Base-by-base conservation (phyloP, 2,113 vertebrate species). In the Gasterosteus nipponicus region DNA sequence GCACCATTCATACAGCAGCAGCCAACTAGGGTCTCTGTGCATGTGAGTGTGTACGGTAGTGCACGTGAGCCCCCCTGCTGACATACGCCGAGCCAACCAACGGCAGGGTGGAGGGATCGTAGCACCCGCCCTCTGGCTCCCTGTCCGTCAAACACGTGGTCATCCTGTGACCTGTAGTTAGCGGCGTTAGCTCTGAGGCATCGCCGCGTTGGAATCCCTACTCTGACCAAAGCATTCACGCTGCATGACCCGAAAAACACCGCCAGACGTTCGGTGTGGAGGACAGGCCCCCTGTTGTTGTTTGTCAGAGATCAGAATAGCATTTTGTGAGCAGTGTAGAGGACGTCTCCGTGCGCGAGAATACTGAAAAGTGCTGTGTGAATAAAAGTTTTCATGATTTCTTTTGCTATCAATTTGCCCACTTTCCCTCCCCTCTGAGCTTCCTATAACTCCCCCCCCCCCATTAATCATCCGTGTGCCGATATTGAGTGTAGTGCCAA, bases 401-500 rank as follows among this genome's bases (percentile, higher is more conserved):
- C 41, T 16, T 12, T 64, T 29, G 35, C 53, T 44, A 35, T 29
- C 18, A 35, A 35, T 63, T 22, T 42, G 58, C 26, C 38, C 18
- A 49, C 10, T 46, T 67, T 63, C 16, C 22, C 39, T 49, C 18
- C 58, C 19, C 56, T 54, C 47, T 63, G 62, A 77, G 51, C 51
- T 57, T 80, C 54, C 65, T 31, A 12, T 54, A 68, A 47, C 42
- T 7, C 10, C 18, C 59, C 19, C 6, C 44, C 47, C 58, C 58
- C 73, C 85, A 91, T 90, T 79, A 72, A 91, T 94, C 91, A 91
- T 84, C 68, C 74, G 60, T 29, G 16, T 51, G 71, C 77, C 61
- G 68, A 10, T 91, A 94, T 92, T 88, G 93, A 89, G 81, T 70
- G 67, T 78, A 73, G 70, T 92, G 92, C 80, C 92, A 75, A 87